phyloP scores from a whole-genome alignment of 2,113 vertebrate genomes.

The Megaceryle maxima region DNA sequence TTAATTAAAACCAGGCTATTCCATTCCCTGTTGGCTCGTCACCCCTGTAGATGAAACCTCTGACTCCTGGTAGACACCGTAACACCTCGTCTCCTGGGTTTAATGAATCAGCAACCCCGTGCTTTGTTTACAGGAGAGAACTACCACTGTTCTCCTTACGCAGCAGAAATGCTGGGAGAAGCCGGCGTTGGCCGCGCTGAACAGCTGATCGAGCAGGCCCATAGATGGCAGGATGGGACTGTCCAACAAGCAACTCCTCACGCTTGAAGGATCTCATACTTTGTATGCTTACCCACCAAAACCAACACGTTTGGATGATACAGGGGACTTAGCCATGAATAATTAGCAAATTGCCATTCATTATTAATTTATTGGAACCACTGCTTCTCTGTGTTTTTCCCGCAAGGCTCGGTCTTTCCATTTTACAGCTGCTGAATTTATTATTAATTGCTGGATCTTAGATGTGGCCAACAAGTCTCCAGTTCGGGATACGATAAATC shows the following conservation, averaged over 20 bases:
- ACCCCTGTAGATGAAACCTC: neutral
- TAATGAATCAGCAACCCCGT: neutral
- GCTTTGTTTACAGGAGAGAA: neutral
- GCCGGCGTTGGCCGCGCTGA: neutral
- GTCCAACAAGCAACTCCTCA: neutral
- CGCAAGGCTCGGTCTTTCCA: neutral
- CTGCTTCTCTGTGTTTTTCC: neutral
- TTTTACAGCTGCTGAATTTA: neutral
- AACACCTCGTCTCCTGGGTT: neutral
- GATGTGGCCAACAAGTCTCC: neutral
- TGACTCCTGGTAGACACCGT: neutral
- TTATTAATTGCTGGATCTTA: neutral
- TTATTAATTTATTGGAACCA: neutral
- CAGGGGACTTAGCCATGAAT: neutral
- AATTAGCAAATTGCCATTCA: constrained; percentile 17
- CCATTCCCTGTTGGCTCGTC: neutral
- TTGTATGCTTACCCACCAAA: neutral
- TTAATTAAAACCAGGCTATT: neutral
- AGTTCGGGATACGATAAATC: neutral
- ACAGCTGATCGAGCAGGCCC: neutral
- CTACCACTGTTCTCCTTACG: neutral
- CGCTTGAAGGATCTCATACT: neutral
- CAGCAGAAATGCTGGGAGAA: neutral
- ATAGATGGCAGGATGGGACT: constrained; percentile 69
- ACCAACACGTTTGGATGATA: neutral